These are phyloP conservation scores for Syrista parreyssii DNA, from an alignment of 2,888 invertebrate genomes.

Conservation along the genomic window DNA sequence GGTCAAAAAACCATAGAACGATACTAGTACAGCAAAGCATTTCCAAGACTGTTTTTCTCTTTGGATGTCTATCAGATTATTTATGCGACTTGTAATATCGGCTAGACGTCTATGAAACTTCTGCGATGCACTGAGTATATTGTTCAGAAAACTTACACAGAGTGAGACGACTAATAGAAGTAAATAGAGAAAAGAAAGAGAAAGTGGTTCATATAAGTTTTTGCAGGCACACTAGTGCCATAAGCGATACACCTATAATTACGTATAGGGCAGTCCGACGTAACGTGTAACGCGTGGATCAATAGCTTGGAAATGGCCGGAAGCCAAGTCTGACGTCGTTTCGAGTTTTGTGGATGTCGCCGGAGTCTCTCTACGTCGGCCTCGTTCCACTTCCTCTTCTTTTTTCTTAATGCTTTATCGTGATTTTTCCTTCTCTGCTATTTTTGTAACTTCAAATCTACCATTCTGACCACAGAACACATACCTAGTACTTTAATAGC, in stretches of 20 bases:
- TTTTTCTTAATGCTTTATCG: slow-evolving; percentile 32
- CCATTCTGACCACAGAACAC: neutral
- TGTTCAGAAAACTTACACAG: neutral
- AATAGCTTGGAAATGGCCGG: slow-evolving; percentile 63
- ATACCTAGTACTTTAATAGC: neutral
- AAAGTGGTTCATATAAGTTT: neutral
- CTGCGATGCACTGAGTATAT: neutral
- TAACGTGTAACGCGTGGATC: slow-evolving; percentile 57
- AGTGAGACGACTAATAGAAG: neutral
- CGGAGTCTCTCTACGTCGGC: slow-evolving; percentile 41
- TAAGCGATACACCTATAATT: slow-evolving; percentile 58
- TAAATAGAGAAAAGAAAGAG: neutral
- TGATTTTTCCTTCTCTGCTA: too few relatives aligned
- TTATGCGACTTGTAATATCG: neutral
- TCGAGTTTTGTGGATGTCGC: slow-evolving; percentile 63
- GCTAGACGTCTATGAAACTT: neutral
- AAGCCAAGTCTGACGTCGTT: slow-evolving; percentile 64
- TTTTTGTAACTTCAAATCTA: too few relatives aligned
- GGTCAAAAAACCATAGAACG: too few relatives aligned
- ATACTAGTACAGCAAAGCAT: too few relatives aligned
- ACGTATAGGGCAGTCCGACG: slow-evolving; percentile 56
- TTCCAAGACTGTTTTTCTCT: too few relatives aligned
- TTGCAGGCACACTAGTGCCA: neutral
- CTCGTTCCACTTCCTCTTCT: slow-evolving; percentile 48
- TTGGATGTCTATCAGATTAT: neutral